Base-by-base conservation (phyloP, 2,113 vertebrate species). In the Struthidea cinerea region DNA sequence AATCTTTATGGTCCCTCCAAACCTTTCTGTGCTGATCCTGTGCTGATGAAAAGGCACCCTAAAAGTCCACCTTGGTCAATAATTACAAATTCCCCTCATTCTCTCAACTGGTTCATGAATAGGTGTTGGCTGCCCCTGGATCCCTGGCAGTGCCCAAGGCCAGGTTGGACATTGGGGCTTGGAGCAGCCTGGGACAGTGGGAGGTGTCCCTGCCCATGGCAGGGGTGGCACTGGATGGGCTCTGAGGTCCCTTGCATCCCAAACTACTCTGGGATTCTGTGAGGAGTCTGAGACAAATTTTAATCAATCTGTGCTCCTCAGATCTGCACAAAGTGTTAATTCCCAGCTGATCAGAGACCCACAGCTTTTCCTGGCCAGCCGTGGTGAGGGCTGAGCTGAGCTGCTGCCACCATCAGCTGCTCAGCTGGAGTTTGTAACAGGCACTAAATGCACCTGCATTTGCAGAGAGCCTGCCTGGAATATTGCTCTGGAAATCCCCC, bases 291-390 rank as follows among this genome's bases (percentile, higher is more conserved):
- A 83, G 44, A 33, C 21, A 75, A 35, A 60, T 16, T 55, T 52
- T 5, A 7, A 27, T 5, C 28, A 20, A 33, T 47, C 50, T 18
- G 17, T 41, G 17, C 22, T 63, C 57, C 75, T 49, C 57, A 12
- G 22, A 27, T 22, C 16, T 10, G 22, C 4, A 44, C 8, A 35
- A 21, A 0, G 0, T 12, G 4, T 26, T 26, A 1, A 16, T 20
- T 70, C 17, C 61, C 41, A 65, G 61, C 21, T 47, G 49, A 53
- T 13, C 0, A 64, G 65, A 57, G 42, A 21, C 22, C 6, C 2
- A 14, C 13, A 3, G 3, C 1, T 59, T 27, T 37, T 24, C 61
- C 20, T 21, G 24, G 12, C 17, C 27, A 16, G 27, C 17, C 3
- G 1, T 5, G 41, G 32, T 24, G 5, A 9, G 32, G 28, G 73